Evolutionary conservation across 2,113 vertebrate species (phyloP).

Genomic region (Sakesphorus luctuosus): DNA sequence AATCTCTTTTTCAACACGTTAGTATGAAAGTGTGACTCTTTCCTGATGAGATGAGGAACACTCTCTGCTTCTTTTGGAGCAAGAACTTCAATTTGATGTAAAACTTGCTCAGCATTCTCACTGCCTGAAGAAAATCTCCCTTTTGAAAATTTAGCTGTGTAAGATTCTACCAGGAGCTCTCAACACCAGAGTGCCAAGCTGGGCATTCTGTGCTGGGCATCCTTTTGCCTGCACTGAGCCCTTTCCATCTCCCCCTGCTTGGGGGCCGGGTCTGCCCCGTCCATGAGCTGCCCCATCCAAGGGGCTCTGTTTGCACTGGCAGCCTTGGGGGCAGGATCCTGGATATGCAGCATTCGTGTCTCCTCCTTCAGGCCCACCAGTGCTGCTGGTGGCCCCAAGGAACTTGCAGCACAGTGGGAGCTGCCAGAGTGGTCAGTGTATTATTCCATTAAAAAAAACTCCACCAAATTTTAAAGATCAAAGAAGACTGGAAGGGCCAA

Average conservation of each 20-base stretch:
- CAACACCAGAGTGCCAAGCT: neutral
- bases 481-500: neutral
- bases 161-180: neutral
- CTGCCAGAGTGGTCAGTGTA: neutral
- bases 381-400: neutral
- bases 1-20: neutral
- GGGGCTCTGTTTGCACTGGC: neutral
- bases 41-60: neutral
- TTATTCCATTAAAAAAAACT: neutral
- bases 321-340: rapidly evolving
- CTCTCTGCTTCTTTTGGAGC: neutral
- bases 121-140: neutral
- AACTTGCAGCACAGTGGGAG: neutral
- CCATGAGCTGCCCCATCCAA: neutral
- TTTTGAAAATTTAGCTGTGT: neutral
- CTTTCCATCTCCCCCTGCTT: neutral
- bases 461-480: neutral
- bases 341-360: neutral
- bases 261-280: neutral
- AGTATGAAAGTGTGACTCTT: neutral
- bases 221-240: neutral
- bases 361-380: rapidly evolving
- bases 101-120: neutral
- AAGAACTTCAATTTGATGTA: neutral
- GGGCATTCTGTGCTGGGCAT: rapidly evolving